Evolutionary conservation across 2,888 invertebrate species (phyloP), one percentile per base, ranked within the genome.

Genomic region (Cremastobaeus sp.): DNA sequence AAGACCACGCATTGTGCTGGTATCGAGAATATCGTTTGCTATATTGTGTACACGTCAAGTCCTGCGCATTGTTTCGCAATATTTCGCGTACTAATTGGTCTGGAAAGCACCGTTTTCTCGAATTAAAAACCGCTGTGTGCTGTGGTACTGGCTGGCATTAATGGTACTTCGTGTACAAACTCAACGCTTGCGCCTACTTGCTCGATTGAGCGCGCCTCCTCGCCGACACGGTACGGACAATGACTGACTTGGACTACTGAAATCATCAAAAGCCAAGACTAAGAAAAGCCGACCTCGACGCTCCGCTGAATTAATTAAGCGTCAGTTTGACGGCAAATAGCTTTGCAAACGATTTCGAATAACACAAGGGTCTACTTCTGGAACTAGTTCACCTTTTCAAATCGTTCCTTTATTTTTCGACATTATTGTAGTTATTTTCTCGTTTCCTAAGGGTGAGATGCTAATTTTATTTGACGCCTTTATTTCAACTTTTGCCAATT

Each of bases 61-160:
- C 65, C 48, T 59, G 68, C 57, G 76, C 79, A 82, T 83, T 85
- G 82, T 84, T 85, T 83, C 78, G 79, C 78, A 78, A 83, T 82
- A 85, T 83, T 83, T 81, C 78, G 79, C 78, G 79, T 79, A 74
- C 83, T 84, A 84, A 85, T 85, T 85, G 82, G 83, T 77, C 79
- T 77, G 83, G 78, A 82, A 83, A 84, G 84, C 79, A 76, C 79
- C 76, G 81, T 83, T 81, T 81, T 79, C 78, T 77, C 77, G 77
- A 82, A 83, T 81, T 83, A 79, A 80, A 82, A 78, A 70, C 69
- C 73, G 41, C 70, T 50, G 47, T 59, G 69, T 35, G 57, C 41
- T 41, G 37, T 69, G 39, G 68, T 60, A 77, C 77, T 76, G 74
- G 76, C 52, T 50, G 62, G 45, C 66, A 52, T 75, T 71, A 78